Percentiles rank a stretch among this genome's conserved stretches.
Conservation (phyloP, 2,113 vertebrate genomes). For the Hydrolagus affinis region DNA sequence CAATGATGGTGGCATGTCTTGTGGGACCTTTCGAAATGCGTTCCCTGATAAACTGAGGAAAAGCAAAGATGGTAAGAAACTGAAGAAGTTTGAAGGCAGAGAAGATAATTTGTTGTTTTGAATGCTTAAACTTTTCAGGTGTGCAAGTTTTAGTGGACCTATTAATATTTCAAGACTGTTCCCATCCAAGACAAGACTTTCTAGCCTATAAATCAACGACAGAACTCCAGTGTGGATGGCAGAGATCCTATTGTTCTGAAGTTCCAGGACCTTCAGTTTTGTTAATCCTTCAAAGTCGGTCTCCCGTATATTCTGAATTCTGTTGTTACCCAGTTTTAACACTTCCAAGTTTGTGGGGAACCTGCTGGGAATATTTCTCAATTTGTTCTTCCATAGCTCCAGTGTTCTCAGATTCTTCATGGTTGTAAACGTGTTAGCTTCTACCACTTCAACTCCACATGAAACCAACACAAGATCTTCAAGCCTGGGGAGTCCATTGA, state of each 20-base stretch:
- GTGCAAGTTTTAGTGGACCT: slow-evolving; percentile 50
- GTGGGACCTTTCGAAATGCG: slow-evolving; percentile 54
- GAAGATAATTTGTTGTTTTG: slow-evolving; percentile 56
- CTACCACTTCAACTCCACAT: slow-evolving; percentile 61
- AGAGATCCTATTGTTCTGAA: slow-evolving; percentile 61
- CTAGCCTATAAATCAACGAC: slow-evolving; percentile 52
- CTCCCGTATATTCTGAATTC: slow-evolving; percentile 48
- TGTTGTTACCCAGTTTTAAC: slow-evolving; percentile 63
- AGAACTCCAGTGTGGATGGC: slow-evolving; percentile 45
- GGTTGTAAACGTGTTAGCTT: slow-evolving; percentile 57
- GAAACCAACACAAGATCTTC: slow-evolving; percentile 64
- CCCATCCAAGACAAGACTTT: slow-evolving; percentile 56
- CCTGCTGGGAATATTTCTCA: slow-evolving; percentile 50
- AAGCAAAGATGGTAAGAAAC: slow-evolving; percentile 49
- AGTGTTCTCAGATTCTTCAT: slow-evolving; percentile 55
- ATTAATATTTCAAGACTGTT: slow-evolving; percentile 56
- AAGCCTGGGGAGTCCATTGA: slow-evolving; percentile 50
- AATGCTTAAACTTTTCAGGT: slow-evolving; percentile 55
- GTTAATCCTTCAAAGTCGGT: slow-evolving; percentile 60
- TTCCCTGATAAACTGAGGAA: slow-evolving; percentile 65
- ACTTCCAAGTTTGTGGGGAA: slow-evolving; percentile 61
- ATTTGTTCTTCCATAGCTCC: slow-evolving; percentile 70
- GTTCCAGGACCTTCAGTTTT: slow-evolving; percentile 58
- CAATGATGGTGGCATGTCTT: slow-evolving; percentile 57
- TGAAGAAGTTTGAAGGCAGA: slow-evolving; percentile 52